Evolutionary conservation across 2,888 invertebrate genomes (phyloP), one percentile per base, ranked within the genome.

Genomic region (Hermodice carunculata): DNA sequence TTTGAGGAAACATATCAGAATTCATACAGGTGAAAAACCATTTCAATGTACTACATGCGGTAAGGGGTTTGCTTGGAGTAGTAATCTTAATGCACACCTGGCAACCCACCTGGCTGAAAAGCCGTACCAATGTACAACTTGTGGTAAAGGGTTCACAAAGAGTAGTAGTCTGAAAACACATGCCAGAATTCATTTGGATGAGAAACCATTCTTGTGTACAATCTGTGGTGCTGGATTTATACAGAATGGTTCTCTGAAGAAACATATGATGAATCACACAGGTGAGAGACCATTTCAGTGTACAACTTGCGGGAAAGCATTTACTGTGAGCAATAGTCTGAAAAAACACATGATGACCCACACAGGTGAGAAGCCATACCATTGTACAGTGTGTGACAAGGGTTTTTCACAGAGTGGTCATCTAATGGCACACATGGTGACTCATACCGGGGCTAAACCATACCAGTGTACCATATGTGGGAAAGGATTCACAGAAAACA

Each of bases 341-440:
- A 53, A 37, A 17, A n/a, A 22, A 40, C 56, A 56, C 19, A 19
- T 56, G 56, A 5, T 6, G 2, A 56, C 40, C 3, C 52, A 52
- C 34, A 49, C n/a, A 17, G 51, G 51, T 17, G 52, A 34, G 34
- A 34, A 19, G 32, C 32, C 52, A 17, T 37, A 52, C 26, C 22
- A 37, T 32, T 52, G 52, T 32, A 1, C 32, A 14, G 52, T 24
- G 32, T 52, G 52, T 19, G 34, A 26, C 17, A 26, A 26, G 28
- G 29, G 3, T 17, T 51, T 51, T 26, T 6, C 19, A 6, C 31
- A 31, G 2, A 24, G 22, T 8, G 34, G 17, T 11, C 8, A 22
- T 17, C 52, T 52, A 5, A 8, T 17, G 2, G 17, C 17, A 6
- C 52, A 52, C 52, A 52, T 52, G 52, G 19, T 34, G 34, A n/a